Percentiles rank a stretch among this genome's conserved stretches.
These are phyloP conservation scores for Dolichallabes microphthalmus DNA, from an alignment of 2,113 vertebrate species.

Conservation along the genomic window DNA sequence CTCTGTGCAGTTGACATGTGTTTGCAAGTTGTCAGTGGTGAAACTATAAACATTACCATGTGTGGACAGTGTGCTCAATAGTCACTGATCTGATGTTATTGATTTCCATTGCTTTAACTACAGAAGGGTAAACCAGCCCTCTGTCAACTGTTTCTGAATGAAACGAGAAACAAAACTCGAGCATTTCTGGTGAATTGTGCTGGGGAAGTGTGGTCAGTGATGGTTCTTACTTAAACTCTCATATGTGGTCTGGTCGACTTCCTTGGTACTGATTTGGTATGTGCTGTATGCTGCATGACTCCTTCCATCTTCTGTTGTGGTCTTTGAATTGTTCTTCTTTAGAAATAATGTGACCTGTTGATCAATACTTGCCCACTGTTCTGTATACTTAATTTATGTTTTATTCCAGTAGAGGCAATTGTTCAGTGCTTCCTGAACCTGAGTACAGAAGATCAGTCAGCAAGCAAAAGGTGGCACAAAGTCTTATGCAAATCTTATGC, in stretches of 20 bases:
- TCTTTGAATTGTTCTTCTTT: neutral
- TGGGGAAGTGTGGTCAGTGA: neutral
- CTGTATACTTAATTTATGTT: no score
- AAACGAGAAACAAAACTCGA: neutral
- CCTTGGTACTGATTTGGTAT: neutral
- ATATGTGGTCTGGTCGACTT: neutral
- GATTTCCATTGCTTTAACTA: neutral
- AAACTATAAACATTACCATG: neutral
- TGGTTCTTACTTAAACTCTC: neutral
- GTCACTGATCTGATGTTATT: neutral
- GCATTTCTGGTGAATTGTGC: neutral
- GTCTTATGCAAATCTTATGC: no score
- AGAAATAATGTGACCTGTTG: no score
- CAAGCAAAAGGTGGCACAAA: no score
- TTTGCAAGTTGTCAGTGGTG: neutral
- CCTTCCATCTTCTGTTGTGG: neutral
- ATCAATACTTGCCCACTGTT: no score
- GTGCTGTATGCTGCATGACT: neutral
- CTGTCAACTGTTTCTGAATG: neutral
- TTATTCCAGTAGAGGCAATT: no score
- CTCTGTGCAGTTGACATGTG: neutral
- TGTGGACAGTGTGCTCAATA: neutral
- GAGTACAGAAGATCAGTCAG: no score
- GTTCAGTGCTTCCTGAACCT: no score
- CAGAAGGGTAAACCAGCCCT: neutral